Evolutionary conservation across 2,888 invertebrate genomes (phyloP), one percentile per base, ranked within the genome.

Genomic region (Xestia sexstrigata): DNA sequence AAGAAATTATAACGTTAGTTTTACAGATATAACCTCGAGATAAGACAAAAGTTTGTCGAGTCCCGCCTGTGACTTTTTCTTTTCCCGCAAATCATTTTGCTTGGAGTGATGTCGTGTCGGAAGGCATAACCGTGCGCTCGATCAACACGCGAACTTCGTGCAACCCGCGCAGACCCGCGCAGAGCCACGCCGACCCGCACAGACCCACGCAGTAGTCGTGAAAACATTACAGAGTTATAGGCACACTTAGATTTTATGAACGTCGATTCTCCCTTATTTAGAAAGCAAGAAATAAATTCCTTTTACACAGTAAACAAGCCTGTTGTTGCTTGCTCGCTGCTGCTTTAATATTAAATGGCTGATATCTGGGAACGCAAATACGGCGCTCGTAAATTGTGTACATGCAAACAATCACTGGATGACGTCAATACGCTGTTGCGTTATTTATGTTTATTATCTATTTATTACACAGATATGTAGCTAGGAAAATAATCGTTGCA

Each of bases 221-320:
- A 75, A 88, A 83, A 88, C 76, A 87, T 86, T 77, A 81, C 84
- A 73, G 70, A 84, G 79, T 87, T 83, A 87, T 87, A 83, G 77
- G 55, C 70, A 78, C 76, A 78, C 71, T 83, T 77, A 70, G 52
- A 78, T 88, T 88, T 88, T 88, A 88, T 84, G 85, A 88, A 80
- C 76, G 75, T 76, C 83, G 78, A 88, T 88, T 81, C 83, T 47
- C 87, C 87, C 77, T 81, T 87, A 81, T 79, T 84, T 85, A 79
- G 74, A 81, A 83, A 82, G 78, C 81, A 81, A 78, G 81, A 78
- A 76, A 87, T 82, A 85, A 83, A 81, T 88, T 79, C 82, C 68
- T 76, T 82, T 81, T 77, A 83, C 79, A 76, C 73, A 63, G 81
- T 82, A 82, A 85, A 88, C 82, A 85, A 81, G 76, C 69, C 70